A percentile compares a stretch with the other conserved stretches of the same genome.
Evolutionary conservation across 2,888 invertebrate genomes (phyloP).

Genomic region (Pammene fasciana): DNA sequence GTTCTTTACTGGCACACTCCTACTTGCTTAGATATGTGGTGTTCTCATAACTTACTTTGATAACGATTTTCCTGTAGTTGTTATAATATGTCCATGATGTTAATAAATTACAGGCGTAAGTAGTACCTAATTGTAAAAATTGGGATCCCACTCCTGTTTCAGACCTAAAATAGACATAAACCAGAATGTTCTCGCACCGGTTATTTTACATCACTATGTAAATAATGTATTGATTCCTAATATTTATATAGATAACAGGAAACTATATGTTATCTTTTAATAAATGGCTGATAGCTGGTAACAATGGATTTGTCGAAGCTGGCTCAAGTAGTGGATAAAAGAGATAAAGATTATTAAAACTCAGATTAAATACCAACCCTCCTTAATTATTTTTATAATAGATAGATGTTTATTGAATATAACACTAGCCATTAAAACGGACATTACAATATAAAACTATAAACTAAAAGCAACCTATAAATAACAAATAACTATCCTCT

Average conservation of each 20-base stretch:
- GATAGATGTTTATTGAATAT: neutral
- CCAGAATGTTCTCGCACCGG: no score
- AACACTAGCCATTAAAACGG: no score
- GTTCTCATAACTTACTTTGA: conserved; percentile 15
- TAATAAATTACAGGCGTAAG: no score
- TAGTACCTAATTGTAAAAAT: no score
- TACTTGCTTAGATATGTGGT: conserved; percentile 4
- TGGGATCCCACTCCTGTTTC: no score
- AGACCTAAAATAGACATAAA: no score
- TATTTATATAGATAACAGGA: neutral
- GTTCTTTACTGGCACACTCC: conserved; percentile 21
- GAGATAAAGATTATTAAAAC: conserved; percentile 24
- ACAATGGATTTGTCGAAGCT: conserved; percentile 22
- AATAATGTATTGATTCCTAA: neutral
- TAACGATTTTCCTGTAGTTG: conserved; percentile 22
- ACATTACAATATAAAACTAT: no score
- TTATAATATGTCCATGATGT: neutral
- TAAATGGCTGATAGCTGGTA: conserved; percentile 10
- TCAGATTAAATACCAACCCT: neutral
- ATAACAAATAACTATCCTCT: no score
- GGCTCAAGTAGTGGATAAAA: conserved; percentile 4
- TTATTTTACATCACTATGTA: no score
- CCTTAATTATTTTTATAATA: neutral
- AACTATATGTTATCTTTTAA: conserved; percentile 28
- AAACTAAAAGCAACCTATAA: no score